A percentile compares a stretch with the other conserved stretches of the same genome.
phyloP scores from a whole-genome alignment of 2,888 invertebrate species.

The Aquatica leii region DNA sequence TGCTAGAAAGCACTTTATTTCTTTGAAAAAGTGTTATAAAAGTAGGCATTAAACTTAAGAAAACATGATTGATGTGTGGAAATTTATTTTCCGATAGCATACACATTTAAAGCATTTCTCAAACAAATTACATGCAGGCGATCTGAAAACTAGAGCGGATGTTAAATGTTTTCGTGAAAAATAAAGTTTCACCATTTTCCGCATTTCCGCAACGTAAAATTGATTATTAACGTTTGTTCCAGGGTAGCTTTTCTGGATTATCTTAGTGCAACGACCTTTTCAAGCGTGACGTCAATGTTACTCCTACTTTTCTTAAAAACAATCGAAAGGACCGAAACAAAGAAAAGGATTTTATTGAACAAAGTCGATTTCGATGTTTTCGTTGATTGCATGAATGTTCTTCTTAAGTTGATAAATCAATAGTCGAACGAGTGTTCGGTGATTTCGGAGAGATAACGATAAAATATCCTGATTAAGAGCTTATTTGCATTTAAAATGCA shows the following conservation, averaged over 20 bases:
- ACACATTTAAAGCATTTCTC: too few relatives aligned
- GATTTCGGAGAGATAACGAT: constrained; percentile 1
- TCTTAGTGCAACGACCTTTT: constrained; percentile 12
- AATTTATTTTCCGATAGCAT: too few relatives aligned
- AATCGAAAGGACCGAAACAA: neutral
- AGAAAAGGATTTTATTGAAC: neutral
- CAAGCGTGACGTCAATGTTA: constrained; percentile 12
- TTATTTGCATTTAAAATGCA: constrained; percentile 21
- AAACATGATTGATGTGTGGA: neutral
- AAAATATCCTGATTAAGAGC: neutral
- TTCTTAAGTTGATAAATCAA: constrained; percentile 8
- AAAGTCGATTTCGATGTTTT: neutral
- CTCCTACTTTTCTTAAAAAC: constrained; percentile 13
- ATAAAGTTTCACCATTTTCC: neutral
- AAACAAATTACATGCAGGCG: too few relatives aligned
- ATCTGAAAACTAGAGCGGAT: too few relatives aligned
- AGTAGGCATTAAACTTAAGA: neutral
- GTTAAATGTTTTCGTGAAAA: neutral
- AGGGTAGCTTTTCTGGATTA: constrained; percentile 9
- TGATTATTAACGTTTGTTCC: constrained; percentile 18
- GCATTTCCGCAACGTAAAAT: constrained; percentile 11
- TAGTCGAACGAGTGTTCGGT: constrained; percentile 1
- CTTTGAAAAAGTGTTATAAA: too few relatives aligned
- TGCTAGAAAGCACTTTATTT: too few relatives aligned
- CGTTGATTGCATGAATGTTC: neutral